phyloP scores from a whole-genome alignment of 2,888 invertebrate species.

The Leptinotarsa peninsularis region DNA sequence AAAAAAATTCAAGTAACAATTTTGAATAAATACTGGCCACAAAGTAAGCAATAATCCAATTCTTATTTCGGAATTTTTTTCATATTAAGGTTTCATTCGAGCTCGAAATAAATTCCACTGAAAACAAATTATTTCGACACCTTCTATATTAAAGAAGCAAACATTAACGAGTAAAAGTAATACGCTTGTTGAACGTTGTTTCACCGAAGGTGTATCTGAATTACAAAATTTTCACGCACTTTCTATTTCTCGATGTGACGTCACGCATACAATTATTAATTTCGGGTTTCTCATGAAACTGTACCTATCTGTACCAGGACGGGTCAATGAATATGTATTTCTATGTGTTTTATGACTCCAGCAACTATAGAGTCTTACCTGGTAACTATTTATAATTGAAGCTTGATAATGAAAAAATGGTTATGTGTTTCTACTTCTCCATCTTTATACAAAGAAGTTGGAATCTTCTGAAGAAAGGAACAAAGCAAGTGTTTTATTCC shows the following conservation, averaged over 20 bases:
- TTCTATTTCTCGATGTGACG: constrained; percentile 52
- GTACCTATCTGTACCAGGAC: constrained; percentile 12
- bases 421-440: too few relatives aligned
- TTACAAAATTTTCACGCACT: constrained; percentile 55
- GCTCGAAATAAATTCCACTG: neutral
- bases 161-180: constrained; percentile 50
- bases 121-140: constrained; percentile 17
- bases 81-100: neutral
- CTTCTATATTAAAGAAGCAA: constrained; percentile 21
- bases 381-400: too few relatives aligned
- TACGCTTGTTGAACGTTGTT: constrained; percentile 38
- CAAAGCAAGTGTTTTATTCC: too few relatives aligned
- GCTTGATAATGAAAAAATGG: too few relatives aligned
- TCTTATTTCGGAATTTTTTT: too few relatives aligned
- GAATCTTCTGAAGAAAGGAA: too few relatives aligned
- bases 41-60: too few relatives aligned
- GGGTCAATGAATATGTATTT: neutral
- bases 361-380: too few relatives aligned
- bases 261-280: constrained; percentile 42
- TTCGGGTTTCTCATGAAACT: constrained; percentile 33
- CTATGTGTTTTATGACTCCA: too few relatives aligned
- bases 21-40: too few relatives aligned
- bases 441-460: too few relatives aligned
- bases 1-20: too few relatives aligned
- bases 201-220: constrained; percentile 44